Conservation (phyloP, 92 coral and sea anemone species). For the Siderastrea radians region DNA sequence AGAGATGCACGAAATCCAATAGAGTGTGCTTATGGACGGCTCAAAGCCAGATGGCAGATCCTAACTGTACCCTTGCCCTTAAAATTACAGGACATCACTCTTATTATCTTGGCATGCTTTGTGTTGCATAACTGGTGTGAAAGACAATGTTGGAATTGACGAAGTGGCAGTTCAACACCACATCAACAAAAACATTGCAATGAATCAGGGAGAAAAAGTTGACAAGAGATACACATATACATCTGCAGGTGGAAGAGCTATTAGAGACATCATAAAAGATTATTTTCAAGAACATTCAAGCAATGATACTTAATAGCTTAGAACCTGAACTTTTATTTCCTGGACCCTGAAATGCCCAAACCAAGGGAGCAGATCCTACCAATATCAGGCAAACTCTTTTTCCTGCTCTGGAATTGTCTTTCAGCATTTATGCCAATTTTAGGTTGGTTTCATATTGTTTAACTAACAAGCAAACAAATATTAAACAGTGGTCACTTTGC, state of each 20-base stretch:
- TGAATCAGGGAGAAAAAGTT: slow-evolving; percentile 24
- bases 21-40: slow-evolving; percentile 44
- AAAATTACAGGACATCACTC: neutral
- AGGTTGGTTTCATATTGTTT: neutral
- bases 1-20: slow-evolving; percentile 17
- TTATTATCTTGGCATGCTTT: slow-evolving; percentile 4
- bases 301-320: neutral
- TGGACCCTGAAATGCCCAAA: neutral
- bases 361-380: slow-evolving; percentile 2
- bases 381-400: slow-evolving; percentile 9
- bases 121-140: slow-evolving; percentile 19
- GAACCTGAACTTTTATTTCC: neutral
- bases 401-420: slow-evolving; percentile 11
- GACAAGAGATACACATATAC: slow-evolving; percentile 49
- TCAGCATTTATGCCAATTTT: neutral
- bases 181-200: slow-evolving; percentile 22
- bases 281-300: slow-evolving; percentile 5
- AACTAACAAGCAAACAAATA: slow-evolving; percentile 3
- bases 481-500: slow-evolving; percentile 4
- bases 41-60: slow-evolving; percentile 21
- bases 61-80: neutral
- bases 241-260: slow-evolving; percentile 24
- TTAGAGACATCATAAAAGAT: slow-evolving; percentile 14
- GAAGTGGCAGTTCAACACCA: slow-evolving; percentile 6
- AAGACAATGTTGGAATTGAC: neutral